Conservation (phyloP, 1,140 invertebrate genomes). For the Psilanteris sp. region DNA sequence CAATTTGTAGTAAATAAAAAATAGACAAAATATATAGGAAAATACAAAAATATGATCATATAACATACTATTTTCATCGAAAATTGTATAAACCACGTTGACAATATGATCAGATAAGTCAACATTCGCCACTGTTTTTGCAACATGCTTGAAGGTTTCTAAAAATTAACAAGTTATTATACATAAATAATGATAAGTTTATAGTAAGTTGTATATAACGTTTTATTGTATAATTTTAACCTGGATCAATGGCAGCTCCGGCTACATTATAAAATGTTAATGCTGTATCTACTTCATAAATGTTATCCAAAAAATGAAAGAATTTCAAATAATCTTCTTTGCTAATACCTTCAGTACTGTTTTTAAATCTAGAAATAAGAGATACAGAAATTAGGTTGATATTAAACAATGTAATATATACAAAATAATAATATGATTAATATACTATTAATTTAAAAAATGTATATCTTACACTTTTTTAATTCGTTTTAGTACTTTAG, state of each 20-base stretch:
- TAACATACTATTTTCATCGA: conserved; percentile 98
- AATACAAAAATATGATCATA: too few species aligned
- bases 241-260: conserved; percentile 97
- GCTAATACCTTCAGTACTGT: conserved; percentile 87
- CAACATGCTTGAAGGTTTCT: conserved; percentile 96
- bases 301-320: conserved; percentile 95
- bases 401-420: too few species aligned
- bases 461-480: conserved; percentile 93
- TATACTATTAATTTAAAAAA: too few species aligned
- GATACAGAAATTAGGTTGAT: too few species aligned
- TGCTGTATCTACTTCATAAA: conserved; percentile 99
- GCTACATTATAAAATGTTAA: conserved; percentile 99
- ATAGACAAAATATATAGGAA: background rate
- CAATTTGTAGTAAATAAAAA: background rate
- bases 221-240: too few species aligned
- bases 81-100: conserved; percentile 98
- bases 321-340: conserved; percentile 94
- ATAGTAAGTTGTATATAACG: too few species aligned
- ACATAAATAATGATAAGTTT: too few species aligned
- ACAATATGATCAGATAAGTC: conserved; percentile 96
- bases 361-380: conserved; percentile 86
- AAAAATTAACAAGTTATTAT: conserved; percentile 62
- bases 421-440: too few species aligned
- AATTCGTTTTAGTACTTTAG: conserved; percentile 95
- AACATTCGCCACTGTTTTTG: conserved; percentile 96